These are phyloP conservation scores for Mormyrus lacerda DNA, from an alignment of 2,113 vertebrate species.

Conservation along the genomic window DNA sequence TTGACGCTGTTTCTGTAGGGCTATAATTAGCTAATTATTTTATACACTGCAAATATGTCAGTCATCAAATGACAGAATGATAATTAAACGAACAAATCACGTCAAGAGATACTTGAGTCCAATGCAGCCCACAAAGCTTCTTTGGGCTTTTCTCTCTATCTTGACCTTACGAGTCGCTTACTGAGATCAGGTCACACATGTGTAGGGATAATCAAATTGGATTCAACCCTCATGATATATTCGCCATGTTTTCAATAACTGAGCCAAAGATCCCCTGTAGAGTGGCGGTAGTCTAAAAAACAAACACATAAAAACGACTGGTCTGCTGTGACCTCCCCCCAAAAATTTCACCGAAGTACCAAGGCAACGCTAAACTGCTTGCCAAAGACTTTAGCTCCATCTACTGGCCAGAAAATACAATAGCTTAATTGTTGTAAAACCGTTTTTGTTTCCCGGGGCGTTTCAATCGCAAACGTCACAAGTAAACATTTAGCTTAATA, in stretches of 20 bases:
- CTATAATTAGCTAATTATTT: not conserved
- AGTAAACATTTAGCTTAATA: not conserved
- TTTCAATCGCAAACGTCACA: not conserved
- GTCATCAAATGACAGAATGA: not conserved
- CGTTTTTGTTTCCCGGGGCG: not conserved
- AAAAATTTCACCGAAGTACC: not conserved
- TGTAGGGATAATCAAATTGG: not conserved
- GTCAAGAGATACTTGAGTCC: not conserved
- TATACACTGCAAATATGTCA: not conserved
- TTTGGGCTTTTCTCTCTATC: not conserved
- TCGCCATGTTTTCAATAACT: not conserved
- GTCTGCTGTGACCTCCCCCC: not conserved
- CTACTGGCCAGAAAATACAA: not conserved
- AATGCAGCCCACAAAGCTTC: not conserved
- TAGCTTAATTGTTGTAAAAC: not conserved
- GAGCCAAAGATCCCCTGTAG: not conserved
- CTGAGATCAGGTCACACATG: not conserved
- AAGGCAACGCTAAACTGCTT: not conserved
- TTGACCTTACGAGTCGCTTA: not conserved
- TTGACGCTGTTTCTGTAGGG: not conserved
- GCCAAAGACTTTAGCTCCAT: not conserved
- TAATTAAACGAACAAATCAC: not conserved
- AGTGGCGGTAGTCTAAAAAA: not conserved
- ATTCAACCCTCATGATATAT: constrained; percentile 7
- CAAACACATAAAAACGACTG: constrained; percentile 1